Evolutionary conservation across 2,797 vertebrate species (phyloP).

Genomic region (Oophaga sylvatica): DNA sequence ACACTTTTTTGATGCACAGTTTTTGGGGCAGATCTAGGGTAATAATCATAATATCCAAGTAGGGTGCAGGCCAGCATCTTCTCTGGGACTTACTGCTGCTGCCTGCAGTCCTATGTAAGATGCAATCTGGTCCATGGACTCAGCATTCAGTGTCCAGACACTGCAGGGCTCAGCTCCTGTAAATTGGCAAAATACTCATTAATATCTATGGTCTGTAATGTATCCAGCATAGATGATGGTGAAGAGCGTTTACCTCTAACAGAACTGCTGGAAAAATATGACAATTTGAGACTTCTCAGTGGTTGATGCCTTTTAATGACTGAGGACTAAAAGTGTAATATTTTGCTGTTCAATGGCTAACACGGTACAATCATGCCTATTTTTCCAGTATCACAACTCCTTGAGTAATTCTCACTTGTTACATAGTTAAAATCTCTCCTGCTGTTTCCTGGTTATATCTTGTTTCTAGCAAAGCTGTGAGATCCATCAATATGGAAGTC

Average conservation of each 20-base stretch:
- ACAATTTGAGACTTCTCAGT: too few relatives aligned
- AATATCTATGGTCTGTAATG: background rate
- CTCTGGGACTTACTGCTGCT: background rate
- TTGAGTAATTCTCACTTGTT: background rate
- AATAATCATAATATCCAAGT: background rate
- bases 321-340: too few relatives aligned
- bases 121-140: constrained; percentile 10
- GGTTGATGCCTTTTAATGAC: too few relatives aligned
- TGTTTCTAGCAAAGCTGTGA: background rate
- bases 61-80: background rate
- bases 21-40: background rate
- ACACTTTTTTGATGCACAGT: constrained; percentile 22
- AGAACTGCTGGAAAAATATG: background rate
- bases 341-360: too few relatives aligned
- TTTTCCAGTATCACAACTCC: too few relatives aligned
- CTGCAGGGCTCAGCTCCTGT: too few relatives aligned
- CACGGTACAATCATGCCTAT: too few relatives aligned
- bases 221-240: background rate
- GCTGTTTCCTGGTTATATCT: background rate
- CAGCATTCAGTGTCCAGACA: background rate
- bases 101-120: constrained; percentile 18
- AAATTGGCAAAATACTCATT: background rate
- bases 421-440: background rate
- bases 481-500: background rate
- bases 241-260: background rate